Base-by-base conservation (phyloP, 2,888 invertebrate species). In the Andrena bucephala region DNA sequence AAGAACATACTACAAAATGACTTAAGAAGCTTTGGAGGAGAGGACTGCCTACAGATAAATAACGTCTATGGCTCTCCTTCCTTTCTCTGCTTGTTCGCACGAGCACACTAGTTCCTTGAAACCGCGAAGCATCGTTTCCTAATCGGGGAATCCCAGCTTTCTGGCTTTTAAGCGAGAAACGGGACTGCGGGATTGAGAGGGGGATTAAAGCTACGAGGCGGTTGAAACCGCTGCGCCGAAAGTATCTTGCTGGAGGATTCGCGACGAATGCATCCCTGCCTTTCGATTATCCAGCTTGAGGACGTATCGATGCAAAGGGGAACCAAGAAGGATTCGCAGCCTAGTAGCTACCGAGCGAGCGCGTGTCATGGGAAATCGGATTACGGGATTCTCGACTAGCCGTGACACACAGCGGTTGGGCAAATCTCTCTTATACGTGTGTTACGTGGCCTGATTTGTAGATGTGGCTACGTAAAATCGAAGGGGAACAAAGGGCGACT, bases 331-430 rank as follows among this genome's bases (percentile, higher is more conserved):
- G 76, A 83, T 80, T 66, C 76, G 24, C 27, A 13, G 24, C 27
- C 63, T 57, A 20, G 10, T 13, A 20, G 20, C 20, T 20, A 10
- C 13, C 27, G 13, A 27, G 57, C 77, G 75, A 66, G 71, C 78
- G 73, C 81, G 77, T 84, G 73, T 79, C 78, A 77, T 81, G 67
- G 78, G 33, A 74, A 84, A 84, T 84, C 81, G 81, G 84, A 84
- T 85, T 79, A 83, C 66, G 59, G 71, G 60, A 82, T 68, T 60
- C 81, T 78, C 74, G 78, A 70, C n/a, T 77, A 72, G 74, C 71
- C 80, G 83, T 78, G 85, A 81, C 78, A 72, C 52, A 71, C 68
- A 27, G 33, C 20, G 10, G 20, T 33, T 33, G 33, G 62, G n/a
- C 33, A 20, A 33, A 33, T 62, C 33, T 36, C 62, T 8, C n/a